Conservation (phyloP, 1,140 invertebrate species). For the Drosophila ercepeae region DNA sequence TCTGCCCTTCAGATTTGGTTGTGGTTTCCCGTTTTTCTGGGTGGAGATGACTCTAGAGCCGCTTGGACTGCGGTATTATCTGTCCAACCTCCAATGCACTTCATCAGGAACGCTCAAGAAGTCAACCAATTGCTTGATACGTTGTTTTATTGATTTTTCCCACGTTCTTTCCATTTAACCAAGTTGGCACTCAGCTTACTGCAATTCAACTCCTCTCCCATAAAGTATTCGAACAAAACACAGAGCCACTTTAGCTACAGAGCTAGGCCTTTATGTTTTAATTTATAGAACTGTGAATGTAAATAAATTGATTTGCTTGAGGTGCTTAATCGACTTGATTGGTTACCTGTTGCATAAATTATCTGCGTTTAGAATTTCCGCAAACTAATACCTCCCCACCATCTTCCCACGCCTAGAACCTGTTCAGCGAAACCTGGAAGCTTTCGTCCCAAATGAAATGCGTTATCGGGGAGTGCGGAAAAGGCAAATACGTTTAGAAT, state of each 20-base stretch:
- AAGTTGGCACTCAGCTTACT: constrained; percentile 13
- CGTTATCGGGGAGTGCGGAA: constrained; percentile 4
- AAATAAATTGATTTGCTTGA: neutral
- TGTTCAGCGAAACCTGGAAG: neutral
- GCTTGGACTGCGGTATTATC: neutral
- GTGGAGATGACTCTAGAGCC: constrained; percentile 42
- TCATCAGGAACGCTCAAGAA: neutral
- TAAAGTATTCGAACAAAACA: too few species aligned
- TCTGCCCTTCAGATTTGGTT: constrained; percentile 27
- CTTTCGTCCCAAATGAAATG: neutral
- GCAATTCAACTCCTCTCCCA: constrained; percentile 20
- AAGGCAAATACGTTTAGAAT: neutral
- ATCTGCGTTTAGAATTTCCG: constrained; percentile 2
- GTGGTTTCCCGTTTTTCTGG: constrained; percentile 39
- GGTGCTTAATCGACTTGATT: neutral
- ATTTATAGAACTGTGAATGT: too few species aligned
- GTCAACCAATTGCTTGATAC: constrained; percentile 25
- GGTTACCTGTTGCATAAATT: constrained; percentile 47
- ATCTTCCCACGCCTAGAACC: neutral
- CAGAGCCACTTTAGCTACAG: too few species aligned
- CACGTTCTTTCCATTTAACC: constrained; percentile 19
- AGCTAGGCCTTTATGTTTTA: too few species aligned
- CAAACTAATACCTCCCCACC: neutral
- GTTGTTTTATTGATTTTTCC: constrained; percentile 72
- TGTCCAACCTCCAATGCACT: constrained; percentile 17